Evolutionary conservation across 2,113 vertebrate genomes (phyloP).

Genomic region (Sapayoa aenigma): DNA sequence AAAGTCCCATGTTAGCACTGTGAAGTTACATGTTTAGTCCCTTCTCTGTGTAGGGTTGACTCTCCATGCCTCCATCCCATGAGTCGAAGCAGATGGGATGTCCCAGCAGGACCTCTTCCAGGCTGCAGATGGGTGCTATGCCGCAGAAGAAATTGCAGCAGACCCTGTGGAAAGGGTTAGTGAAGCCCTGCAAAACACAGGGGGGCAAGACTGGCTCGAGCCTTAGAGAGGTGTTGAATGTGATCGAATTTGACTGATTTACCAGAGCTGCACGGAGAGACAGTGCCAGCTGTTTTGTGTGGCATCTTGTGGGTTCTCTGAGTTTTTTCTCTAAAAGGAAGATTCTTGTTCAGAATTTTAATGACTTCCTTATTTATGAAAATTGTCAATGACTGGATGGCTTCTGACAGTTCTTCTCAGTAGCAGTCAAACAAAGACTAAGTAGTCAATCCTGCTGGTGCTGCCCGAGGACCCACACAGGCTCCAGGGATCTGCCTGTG

Average conservation of each 20-base stretch:
- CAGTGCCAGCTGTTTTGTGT: background rate
- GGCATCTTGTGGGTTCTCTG: background rate
- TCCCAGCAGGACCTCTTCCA: background rate
- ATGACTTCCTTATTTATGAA: background rate
- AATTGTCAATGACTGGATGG: background rate
- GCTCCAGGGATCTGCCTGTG: background rate
- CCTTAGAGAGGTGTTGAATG: background rate
- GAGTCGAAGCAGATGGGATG: background rate
- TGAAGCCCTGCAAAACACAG: background rate
- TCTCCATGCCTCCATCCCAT: accelerated
- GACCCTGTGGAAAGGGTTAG: background rate
- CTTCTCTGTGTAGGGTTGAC: background rate
- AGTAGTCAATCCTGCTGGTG: background rate
- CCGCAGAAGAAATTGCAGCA: background rate
- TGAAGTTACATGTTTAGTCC: background rate
- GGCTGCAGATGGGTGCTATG: background rate
- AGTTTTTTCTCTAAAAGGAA: background rate
- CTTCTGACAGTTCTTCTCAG: background rate
- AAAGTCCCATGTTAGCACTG: background rate
- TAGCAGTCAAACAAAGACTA: background rate
- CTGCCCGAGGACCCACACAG: background rate
- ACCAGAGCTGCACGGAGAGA: background rate
- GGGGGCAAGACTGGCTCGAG: background rate
- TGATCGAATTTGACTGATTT: background rate
- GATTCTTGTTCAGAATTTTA: background rate